Percentiles rank a stretch among this genome's conserved stretches.
phyloP scores from a whole-genome alignment of 2,113 vertebrate genomes.

The Prolemur simus region DNA sequence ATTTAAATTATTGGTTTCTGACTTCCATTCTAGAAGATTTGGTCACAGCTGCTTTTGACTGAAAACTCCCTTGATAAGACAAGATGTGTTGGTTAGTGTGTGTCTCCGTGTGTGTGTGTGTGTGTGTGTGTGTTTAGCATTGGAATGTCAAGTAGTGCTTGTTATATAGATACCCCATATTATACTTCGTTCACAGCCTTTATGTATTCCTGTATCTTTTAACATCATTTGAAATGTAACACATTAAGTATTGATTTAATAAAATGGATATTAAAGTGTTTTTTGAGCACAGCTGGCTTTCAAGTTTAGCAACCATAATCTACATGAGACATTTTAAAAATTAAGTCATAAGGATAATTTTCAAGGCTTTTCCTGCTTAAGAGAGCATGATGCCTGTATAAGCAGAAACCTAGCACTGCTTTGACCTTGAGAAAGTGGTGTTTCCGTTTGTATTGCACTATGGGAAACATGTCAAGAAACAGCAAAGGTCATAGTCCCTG shows the following conservation, averaged over 20 bases:
- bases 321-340: constrained; percentile 52
- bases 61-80: constrained; percentile 44
- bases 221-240: not conserved
- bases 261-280: not conserved
- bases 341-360: constrained; percentile 51
- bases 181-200: not conserved
- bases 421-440: constrained; percentile 74
- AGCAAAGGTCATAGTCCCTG: constrained; percentile 64
- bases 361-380: constrained; percentile 34
- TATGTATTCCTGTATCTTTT: not conserved
- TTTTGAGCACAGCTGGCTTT: constrained; percentile 44
- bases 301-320: constrained; percentile 58
- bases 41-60: constrained; percentile 62
- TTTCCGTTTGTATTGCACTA: constrained; percentile 75
- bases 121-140: not conserved
- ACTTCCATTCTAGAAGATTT: constrained; percentile 61
- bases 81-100: not conserved
- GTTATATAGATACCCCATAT: not conserved
- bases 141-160: not conserved
- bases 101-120: too few species aligned
- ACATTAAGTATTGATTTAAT: constrained; percentile 1
- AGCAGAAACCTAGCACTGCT: constrained; percentile 58
- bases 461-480: constrained; percentile 71
- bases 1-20: constrained; percentile 73
- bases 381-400: constrained; percentile 53